Conservation (phyloP, 2,113 vertebrate species). For the Corythornis cristatus region DNA sequence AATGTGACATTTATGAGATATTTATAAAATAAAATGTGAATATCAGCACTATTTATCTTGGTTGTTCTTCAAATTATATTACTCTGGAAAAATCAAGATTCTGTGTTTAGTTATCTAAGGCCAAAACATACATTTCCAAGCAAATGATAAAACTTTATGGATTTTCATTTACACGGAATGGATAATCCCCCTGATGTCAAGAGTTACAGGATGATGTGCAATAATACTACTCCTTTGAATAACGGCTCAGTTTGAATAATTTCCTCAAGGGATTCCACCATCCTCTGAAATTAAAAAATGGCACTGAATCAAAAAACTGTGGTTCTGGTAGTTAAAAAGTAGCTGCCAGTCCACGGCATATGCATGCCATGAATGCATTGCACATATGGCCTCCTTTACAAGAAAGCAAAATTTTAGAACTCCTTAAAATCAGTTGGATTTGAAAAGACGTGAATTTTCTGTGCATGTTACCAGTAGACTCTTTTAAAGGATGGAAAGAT, state of each 20-base stretch:
- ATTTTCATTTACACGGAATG: constrained; percentile 20
- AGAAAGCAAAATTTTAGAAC: background rate
- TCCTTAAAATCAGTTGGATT: background rate
- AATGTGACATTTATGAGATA: background rate
- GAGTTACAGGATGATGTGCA: background rate
- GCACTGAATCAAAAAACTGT: background rate
- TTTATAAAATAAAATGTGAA: constrained; percentile 37
- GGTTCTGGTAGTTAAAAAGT: background rate
- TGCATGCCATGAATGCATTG: background rate
- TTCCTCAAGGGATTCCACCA: background rate
- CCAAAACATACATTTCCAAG: background rate
- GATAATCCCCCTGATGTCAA: background rate
- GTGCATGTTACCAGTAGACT: background rate
- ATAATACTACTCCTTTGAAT: background rate
- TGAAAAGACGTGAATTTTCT: background rate
- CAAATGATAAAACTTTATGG: background rate
- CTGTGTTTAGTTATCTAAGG: background rate
- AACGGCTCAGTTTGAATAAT: background rate
- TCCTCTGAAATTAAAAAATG: background rate
- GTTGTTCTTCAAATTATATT: background rate
- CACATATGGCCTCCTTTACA: background rate
- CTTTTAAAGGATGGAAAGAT: background rate
- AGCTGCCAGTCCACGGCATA: background rate
- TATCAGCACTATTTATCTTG: background rate
- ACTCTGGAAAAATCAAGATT: background rate